Evolutionary conservation across 2,797 vertebrate genomes (phyloP), one percentile per base, ranked within the genome.

Genomic region (Gorsachius magnificus): DNA sequence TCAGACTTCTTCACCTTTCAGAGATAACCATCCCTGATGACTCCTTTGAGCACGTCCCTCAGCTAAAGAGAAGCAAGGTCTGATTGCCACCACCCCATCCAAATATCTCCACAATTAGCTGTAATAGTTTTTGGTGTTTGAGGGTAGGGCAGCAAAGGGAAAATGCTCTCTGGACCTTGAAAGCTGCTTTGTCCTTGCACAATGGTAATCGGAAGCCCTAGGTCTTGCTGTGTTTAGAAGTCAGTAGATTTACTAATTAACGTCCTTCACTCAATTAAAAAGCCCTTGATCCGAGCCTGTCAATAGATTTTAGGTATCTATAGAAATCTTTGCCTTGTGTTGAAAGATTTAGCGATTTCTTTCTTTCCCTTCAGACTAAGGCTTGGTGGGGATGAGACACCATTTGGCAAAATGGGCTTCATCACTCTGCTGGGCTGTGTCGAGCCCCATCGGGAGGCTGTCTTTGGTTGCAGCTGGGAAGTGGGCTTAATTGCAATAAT

Each of bases 231-330:
- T 56, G 60, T 93, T 94, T 91, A 79, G 84, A 93, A 96, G 92
- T 92, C 92, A 91, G 91, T 92, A 91, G 93, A 83, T 96, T 92
- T 93, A 96, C 92, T 95, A 95, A 94, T 94, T 96, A 96, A 96
- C 1, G 1, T 86, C 92, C 79, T 79, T 84, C 80, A 90, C 91
- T 90, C 96, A 95, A 90, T 97, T 96, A 96, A 93, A 96, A 94
- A 82, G 79, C 82, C 74, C 92, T 96, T 94, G 85, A 92, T 97
- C 92, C 91, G 58, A 86, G 87, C 79, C 72, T 0, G 0, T 79
- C 95, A 82, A 96, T 94, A 93, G 92, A 63, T 58, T 93, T 92
- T 94, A 2, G 0, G 79, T 96, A 93, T 90, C 89, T 94, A 33
- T 79, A 95, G 91, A 95, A 97, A 84, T 93, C 86, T 94, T 88